These are phyloP conservation scores for Epizoanthus illoricatus DNA, from an alignment of 92 coral and sea anemone genomes.

Conservation along the genomic window DNA sequence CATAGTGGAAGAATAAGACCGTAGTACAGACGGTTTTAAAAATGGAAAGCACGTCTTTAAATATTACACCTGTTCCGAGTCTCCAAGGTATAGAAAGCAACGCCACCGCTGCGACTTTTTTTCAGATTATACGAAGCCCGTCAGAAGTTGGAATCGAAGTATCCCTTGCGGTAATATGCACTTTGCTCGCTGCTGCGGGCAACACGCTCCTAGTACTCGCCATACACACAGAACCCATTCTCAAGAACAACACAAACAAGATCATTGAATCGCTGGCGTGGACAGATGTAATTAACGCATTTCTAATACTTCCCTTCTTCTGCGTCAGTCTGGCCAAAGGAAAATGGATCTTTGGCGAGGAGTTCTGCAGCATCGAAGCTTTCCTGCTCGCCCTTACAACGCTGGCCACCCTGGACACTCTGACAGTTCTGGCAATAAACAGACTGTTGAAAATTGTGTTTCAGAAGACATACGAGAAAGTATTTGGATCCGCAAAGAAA, in stretches of 20 bases:
- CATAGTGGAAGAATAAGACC: too few species aligned
- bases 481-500: conserved; percentile 24
- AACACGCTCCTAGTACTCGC: conserved; percentile 2
- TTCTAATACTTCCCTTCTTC: conserved; percentile 5
- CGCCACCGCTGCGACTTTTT: background rate
- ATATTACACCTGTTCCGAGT: background rate
- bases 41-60: background rate
- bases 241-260: conserved; percentile 12
- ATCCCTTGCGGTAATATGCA: background rate
- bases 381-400: conserved; percentile 23
- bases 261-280: conserved; percentile 27
- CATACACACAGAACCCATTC: background rate
- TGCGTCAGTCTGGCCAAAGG: conserved; percentile 28
- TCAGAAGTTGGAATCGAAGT: conserved; percentile 10
- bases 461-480: conserved; percentile 1
- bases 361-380: conserved; percentile 7
- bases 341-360: conserved; percentile 13
- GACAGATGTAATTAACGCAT: conserved; percentile 22
- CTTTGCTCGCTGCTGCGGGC: conserved; percentile 15
- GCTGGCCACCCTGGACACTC: conserved; percentile 16
- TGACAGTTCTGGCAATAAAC: conserved; percentile 4
- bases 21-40: too few species aligned
- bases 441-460: conserved; percentile 21
- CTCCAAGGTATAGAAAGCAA: background rate
- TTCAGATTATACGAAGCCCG: conserved; percentile 9